Percentiles rank a stretch among this genome's conserved stretches.
phyloP scores from a whole-genome alignment of 2,797 vertebrate species.

The Emydoidea blandingii region DNA sequence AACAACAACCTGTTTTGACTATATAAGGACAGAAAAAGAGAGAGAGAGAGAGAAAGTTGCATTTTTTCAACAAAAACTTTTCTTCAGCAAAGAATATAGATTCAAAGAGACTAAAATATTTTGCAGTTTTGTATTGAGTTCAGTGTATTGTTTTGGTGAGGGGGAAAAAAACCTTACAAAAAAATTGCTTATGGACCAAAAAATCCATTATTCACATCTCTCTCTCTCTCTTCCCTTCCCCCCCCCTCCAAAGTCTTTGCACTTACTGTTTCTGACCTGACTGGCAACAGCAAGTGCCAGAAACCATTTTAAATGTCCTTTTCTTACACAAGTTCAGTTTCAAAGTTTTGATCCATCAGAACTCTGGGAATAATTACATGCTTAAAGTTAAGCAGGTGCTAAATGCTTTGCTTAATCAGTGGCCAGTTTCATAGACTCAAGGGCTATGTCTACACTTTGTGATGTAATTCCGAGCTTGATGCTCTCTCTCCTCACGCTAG shows the following conservation, averaged over 20 bases:
- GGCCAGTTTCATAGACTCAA: background rate
- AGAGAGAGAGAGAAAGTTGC: too few relatives aligned
- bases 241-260: too few relatives aligned
- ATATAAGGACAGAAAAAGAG: too few relatives aligned
- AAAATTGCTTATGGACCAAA: too few relatives aligned
- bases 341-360: background rate
- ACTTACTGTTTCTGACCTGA: too few relatives aligned
- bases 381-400: background rate
- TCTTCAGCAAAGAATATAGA: background rate
- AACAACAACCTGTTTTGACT: too few relatives aligned
- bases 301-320: background rate
- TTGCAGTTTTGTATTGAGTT: too few relatives aligned
- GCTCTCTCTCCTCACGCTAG: too few relatives aligned
- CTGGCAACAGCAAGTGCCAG: too few relatives aligned
- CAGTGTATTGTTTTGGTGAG: too few relatives aligned
- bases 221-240: accelerated
- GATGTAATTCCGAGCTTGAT: background rate
- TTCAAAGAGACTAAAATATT: background rate
- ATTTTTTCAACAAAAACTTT: background rate
- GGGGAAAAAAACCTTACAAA: too few relatives aligned
- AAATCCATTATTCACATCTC: too few relatives aligned
- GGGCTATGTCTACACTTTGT: background rate
- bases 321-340: background rate
- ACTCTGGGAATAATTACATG: background rate
- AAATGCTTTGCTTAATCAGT: background rate